Percentiles rank a stretch among this genome's conserved stretches.
Conservation (phyloP, 2,888 invertebrate genomes). For the Metopia argyrocephala region DNA sequence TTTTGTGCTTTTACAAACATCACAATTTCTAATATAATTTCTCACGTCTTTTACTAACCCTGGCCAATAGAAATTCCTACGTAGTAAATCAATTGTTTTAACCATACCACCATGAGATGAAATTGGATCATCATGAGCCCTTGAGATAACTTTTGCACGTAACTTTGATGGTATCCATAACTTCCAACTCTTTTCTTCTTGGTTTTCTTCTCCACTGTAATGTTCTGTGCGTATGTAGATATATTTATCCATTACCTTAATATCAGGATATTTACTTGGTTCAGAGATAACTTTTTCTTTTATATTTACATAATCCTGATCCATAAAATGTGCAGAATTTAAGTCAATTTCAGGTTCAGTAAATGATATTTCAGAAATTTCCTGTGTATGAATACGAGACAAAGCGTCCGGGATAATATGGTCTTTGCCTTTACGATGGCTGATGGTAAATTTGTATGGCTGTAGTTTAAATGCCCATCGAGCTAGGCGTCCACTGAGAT, state of each 20-base stretch:
- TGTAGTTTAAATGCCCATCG: too few relatives aligned
- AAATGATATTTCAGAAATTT: not conserved
- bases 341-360: conserved; percentile 30
- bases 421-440: conserved; percentile 14
- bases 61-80: conserved; percentile 12
- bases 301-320: not conserved
- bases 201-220: not conserved
- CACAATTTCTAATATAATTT: not conserved
- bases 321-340: conserved; percentile 19
- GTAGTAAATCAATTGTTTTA: conserved; percentile 19
- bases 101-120: conserved; percentile 29
- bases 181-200: conserved; percentile 13
- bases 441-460: too few relatives aligned
- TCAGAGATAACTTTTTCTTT: not conserved
- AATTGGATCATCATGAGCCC: conserved; percentile 2
- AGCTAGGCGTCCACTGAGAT: too few relatives aligned
- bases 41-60: too few relatives aligned
- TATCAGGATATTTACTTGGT: not conserved
- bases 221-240: conserved; percentile 7
- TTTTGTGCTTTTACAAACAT: too few relatives aligned
- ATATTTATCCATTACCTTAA: conserved; percentile 8
- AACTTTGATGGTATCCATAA: conserved; percentile 17
- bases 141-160: not conserved
- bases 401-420: conserved; percentile 28
- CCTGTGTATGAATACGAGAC: not conserved